A percentile compares a stretch with the other conserved stretches of the same genome.
phyloP scores from a whole-genome alignment of 2,888 invertebrate species.

The Synergus laeviventris region DNA sequence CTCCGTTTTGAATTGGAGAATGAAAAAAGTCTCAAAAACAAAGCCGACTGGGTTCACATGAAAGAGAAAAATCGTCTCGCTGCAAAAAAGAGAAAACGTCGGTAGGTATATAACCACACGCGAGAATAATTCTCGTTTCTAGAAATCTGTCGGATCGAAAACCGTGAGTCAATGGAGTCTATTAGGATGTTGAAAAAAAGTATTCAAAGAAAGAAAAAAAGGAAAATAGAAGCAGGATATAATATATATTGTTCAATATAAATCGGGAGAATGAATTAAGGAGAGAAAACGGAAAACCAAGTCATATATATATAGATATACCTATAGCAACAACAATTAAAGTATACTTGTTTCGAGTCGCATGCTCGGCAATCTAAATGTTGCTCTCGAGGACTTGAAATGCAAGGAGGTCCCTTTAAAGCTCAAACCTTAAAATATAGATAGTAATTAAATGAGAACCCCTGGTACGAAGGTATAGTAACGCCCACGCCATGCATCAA shows the following conservation, averaged over 20 bases:
- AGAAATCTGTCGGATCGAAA: slow-evolving; percentile 21
- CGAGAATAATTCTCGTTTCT: slow-evolving; percentile 36
- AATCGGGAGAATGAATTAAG: not conserved
- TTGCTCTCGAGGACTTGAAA: not conserved
- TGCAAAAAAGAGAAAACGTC: slow-evolving; percentile 25
- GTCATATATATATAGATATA: too few species aligned
- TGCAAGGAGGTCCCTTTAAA: not conserved
- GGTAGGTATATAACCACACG: slow-evolving; percentile 12
- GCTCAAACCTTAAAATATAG: not conserved
- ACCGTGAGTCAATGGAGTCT: slow-evolving; percentile 3
- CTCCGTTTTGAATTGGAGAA: slow-evolving; percentile 26
- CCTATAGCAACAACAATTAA: too few species aligned
- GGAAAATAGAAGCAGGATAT: not conserved
- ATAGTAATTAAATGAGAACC: slow-evolving; percentile 74
- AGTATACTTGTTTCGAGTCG: not conserved
- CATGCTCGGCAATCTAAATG: not conserved
- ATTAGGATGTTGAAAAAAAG: not conserved
- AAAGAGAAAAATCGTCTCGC: slow-evolving; percentile 34
- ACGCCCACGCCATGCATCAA: slow-evolving; percentile 76
- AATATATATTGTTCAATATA: not conserved
- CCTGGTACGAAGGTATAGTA: slow-evolving; percentile 71
- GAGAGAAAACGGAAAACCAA: not conserved
- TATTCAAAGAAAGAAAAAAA: not conserved
- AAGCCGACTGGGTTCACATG: slow-evolving; percentile 16
- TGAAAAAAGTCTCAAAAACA: slow-evolving; percentile 17